phyloP scores from a whole-genome alignment of 2,797 vertebrate genomes.

The Peromyscus aztecus region DNA sequence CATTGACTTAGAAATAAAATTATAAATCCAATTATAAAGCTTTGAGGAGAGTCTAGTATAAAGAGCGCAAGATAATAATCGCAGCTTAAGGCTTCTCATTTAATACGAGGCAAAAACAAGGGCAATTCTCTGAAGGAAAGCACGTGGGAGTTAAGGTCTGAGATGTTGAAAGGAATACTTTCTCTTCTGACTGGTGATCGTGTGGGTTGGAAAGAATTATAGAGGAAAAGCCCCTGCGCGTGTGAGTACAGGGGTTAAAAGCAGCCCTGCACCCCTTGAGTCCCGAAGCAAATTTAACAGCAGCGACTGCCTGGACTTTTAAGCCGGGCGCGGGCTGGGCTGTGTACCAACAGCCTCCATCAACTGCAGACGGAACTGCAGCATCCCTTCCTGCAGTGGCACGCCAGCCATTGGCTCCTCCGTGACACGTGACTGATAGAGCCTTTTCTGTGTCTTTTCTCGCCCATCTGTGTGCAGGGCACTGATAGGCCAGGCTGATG shows the following conservation, averaged over 20 bases:
- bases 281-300: slow-evolving; percentile 1
- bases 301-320: slow-evolving; percentile 60
- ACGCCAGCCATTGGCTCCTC: slow-evolving; percentile 87
- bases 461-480: slow-evolving; percentile 88
- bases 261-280: neutral
- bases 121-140: slow-evolving; percentile 60
- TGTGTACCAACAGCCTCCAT: slow-evolving; percentile 84
- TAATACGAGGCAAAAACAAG: slow-evolving; percentile 68
- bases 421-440: slow-evolving; percentile 87
- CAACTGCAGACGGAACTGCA: slow-evolving; percentile 88
- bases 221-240: neutral
- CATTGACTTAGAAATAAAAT: slow-evolving; percentile 81
- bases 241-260: neutral
- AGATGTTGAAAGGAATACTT: slow-evolving; percentile 42
- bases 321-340: slow-evolving; percentile 77
- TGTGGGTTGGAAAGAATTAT: neutral
- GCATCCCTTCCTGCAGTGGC: slow-evolving; percentile 84
- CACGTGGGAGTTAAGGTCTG: slow-evolving; percentile 33
- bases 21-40: slow-evolving; percentile 81
- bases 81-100: slow-evolving; percentile 73
- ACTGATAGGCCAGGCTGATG: slow-evolving; percentile 93
- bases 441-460: slow-evolving; percentile 86
- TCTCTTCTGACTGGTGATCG: slow-evolving; percentile 33
- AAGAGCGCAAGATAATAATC: slow-evolving; percentile 79
- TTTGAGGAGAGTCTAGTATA: slow-evolving; percentile 67